Evolutionary conservation across 1,140 invertebrate species (phyloP).

Genomic region (Tetragonula clypearis): DNA sequence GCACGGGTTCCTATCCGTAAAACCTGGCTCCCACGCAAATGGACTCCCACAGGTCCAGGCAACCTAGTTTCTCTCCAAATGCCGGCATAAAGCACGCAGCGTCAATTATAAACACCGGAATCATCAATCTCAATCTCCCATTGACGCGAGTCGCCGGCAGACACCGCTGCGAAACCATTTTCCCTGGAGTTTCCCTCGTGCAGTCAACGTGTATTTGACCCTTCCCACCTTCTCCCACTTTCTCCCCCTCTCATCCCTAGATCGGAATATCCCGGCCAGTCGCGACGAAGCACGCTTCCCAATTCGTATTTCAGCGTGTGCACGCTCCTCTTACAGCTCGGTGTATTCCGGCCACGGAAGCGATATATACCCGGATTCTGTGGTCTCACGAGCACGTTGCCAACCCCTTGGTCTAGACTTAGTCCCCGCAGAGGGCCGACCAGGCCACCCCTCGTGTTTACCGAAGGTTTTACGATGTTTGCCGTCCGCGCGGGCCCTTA

Average conservation of each 20-base stretch:
- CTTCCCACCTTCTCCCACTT: background rate
- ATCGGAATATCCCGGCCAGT: slow-evolving; percentile 61
- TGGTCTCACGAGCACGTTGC: slow-evolving; percentile 29
- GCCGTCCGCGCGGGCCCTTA: slow-evolving; percentile 65
- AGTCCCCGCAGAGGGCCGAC: slow-evolving; percentile 20
- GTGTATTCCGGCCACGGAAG: slow-evolving; percentile 58
- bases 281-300: slow-evolving; percentile 61
- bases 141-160: background rate
- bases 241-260: slow-evolving; percentile 23
- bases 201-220: slow-evolving; percentile 25
- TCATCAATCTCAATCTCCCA: slow-evolving; percentile 22
- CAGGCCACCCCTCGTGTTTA: slow-evolving; percentile 61
- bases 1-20: background rate
- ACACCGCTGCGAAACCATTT: background rate
- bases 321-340: background rate
- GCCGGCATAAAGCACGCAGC: background rate
- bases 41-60: background rate
- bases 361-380: slow-evolving; percentile 47
- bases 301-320: slow-evolving; percentile 61
- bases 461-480: slow-evolving; percentile 73
- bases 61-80: background rate
- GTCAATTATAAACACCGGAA: background rate
- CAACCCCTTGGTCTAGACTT: background rate
- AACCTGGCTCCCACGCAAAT: background rate
- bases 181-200: background rate